These are phyloP conservation scores for Notarius quadriscutis DNA, from an alignment of 2,113 vertebrate genomes.

Conservation along the genomic window DNA sequence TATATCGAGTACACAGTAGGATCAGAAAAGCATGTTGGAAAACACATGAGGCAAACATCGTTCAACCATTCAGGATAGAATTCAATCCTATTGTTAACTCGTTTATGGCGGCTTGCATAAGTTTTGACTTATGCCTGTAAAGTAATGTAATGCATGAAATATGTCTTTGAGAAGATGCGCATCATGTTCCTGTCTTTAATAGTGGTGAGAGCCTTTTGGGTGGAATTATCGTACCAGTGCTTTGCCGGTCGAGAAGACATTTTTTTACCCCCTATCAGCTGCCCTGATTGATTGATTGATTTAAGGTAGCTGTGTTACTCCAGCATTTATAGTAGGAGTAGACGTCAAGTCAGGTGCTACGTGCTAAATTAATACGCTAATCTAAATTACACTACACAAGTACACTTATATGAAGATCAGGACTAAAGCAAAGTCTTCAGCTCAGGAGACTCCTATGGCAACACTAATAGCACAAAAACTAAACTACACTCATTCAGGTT, in stretches of 20 bases:
- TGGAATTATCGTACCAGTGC: neutral
- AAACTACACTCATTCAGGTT: too few species aligned
- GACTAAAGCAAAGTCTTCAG: too few species aligned
- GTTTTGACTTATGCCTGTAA: neutral
- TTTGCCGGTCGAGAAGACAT: neutral
- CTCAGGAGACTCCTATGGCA: too few species aligned
- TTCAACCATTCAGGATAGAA: neutral
- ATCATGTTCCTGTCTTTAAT: neutral
- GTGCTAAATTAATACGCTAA: too few species aligned
- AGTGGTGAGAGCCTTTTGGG: neutral
- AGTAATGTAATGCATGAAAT: neutral
- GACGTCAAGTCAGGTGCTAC: too few species aligned
- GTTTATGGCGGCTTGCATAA: neutral
- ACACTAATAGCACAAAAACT: too few species aligned
- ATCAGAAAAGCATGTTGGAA: neutral
- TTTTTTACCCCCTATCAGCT: neutral
- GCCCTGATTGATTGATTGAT: too few species aligned
- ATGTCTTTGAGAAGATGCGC: too few species aligned
- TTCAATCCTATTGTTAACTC: neutral
- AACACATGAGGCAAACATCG: neutral
- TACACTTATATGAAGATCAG: too few species aligned
- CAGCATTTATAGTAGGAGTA: neutral
- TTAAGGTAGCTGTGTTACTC: neutral
- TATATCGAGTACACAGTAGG: neutral
- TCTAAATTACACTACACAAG: too few species aligned